phyloP scores from a whole-genome alignment of 1,140 invertebrate species.

The Trinorchestia longiramus region DNA sequence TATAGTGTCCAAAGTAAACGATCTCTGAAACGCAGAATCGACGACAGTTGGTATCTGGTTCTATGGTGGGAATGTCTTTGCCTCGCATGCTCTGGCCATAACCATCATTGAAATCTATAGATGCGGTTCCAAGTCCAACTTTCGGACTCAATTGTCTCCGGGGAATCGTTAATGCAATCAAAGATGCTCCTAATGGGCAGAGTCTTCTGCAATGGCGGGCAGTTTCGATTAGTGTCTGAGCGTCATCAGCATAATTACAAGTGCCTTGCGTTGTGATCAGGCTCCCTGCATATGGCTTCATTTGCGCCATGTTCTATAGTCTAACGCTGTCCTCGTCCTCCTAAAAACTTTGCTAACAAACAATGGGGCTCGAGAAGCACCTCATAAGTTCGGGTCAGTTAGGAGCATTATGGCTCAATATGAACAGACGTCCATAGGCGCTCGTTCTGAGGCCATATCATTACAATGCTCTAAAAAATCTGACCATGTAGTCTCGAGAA shows the following conservation, averaged over 20 bases:
- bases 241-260: slow-evolving; percentile 54
- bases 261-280: slow-evolving; percentile 37
- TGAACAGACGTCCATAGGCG: slow-evolving; percentile 47
- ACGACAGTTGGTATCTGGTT: slow-evolving; percentile 33
- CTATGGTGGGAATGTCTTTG: slow-evolving; percentile 3
- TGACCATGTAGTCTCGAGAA: slow-evolving; percentile 54
- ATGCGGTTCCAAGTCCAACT: slow-evolving; percentile 50
- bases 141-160: slow-evolving; percentile 51
- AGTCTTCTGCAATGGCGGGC: slow-evolving; percentile 38
- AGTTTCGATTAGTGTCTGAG: slow-evolving; percentile 50
- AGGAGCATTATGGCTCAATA: slow-evolving; percentile 48
- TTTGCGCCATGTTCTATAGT: slow-evolving; percentile 44
- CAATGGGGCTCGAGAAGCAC: slow-evolving; percentile 14
- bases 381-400: slow-evolving; percentile 34
- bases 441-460: slow-evolving; percentile 50
- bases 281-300: slow-evolving; percentile 46
- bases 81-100: slow-evolving; percentile 47
- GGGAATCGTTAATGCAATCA: slow-evolving; percentile 50
- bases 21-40: not conserved
- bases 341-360: slow-evolving; percentile 39
- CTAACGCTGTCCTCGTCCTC: slow-evolving; percentile 17
- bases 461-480: slow-evolving; percentile 51
- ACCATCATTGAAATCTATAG: slow-evolving; percentile 55
- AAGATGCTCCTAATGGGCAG: slow-evolving; percentile 49
- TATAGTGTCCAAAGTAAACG: slow-evolving; percentile 33